These are phyloP conservation scores for Drosophila guanche DNA, from an alignment of 1,140 invertebrate genomes.

Conservation along the genomic window DNA sequence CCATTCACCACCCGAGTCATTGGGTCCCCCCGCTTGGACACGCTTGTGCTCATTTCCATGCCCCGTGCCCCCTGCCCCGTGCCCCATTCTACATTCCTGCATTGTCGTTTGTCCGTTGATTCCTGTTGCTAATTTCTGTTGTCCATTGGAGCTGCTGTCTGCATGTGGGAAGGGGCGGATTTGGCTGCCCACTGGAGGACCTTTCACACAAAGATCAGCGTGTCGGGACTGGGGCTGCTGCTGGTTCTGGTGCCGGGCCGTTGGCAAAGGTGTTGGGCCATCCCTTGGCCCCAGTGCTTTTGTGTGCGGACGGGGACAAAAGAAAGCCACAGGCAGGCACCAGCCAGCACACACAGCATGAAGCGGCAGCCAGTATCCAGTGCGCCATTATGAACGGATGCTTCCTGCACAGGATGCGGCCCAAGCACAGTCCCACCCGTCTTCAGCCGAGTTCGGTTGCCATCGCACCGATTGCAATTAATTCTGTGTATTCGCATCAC, in stretches of 20 bases:
- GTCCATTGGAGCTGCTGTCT: conserved; percentile 28
- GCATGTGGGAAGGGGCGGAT: conserved; percentile 1
- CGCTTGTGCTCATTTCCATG: background rate
- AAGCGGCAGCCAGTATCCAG: background rate
- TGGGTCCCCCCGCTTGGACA: no score
- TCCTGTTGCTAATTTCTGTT: conserved; percentile 64
- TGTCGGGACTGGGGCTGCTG: conserved; percentile 1
- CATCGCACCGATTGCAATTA: conserved; percentile 64
- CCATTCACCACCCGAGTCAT: background rate
- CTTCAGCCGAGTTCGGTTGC: conserved; percentile 1
- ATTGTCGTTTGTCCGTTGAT: conserved; percentile 54
- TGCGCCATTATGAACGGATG: no score
- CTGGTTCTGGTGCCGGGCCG: background rate
- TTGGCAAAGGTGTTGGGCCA: conserved; percentile 35
- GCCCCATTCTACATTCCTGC: no score
- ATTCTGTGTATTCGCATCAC: conserved; percentile 76
- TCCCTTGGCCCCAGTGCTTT: conserved; percentile 37
- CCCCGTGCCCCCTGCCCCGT: conserved; percentile 17
- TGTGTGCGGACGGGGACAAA: conserved; percentile 41
- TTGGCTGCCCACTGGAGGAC: conserved; percentile 12
- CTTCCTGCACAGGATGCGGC: no score
- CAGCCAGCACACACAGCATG: conserved; percentile 8
- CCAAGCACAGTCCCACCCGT: no score
- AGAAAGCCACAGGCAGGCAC: conserved; percentile 39
- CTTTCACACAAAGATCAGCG: conserved; percentile 55